These are phyloP conservation scores for Gasterosteus nipponicus DNA, from an alignment of 2,113 vertebrate genomes.

Conservation along the genomic window DNA sequence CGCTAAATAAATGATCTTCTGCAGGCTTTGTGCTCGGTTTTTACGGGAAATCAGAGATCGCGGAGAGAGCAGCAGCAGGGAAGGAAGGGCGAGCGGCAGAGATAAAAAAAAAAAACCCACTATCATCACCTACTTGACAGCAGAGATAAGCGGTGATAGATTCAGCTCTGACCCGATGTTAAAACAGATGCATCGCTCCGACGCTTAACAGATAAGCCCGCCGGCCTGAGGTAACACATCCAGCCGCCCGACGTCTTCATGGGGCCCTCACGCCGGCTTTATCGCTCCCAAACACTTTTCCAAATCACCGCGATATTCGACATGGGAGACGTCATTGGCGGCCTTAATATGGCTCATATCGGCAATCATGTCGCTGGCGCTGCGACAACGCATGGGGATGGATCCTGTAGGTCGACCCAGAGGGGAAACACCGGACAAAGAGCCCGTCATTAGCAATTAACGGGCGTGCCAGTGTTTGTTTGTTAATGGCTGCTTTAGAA, in stretches of 20 bases:
- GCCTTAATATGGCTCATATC: conserved; percentile 30
- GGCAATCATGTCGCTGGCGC: conserved; percentile 14
- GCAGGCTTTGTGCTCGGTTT: conserved; percentile 35
- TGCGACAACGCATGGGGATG: conserved; percentile 32
- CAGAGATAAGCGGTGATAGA: conserved; percentile 70
- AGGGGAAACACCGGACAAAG: conserved; percentile 71
- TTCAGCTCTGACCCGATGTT: conserved; percentile 63
- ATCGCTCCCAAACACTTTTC: conserved; percentile 23
- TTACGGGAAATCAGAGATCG: conserved; percentile 34
- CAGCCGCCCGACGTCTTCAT: conserved; percentile 38
- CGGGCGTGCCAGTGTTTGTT: conserved; percentile 78
- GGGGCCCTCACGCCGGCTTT: conserved; percentile 29
- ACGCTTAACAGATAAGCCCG: conserved; percentile 61
- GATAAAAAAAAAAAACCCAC: conserved; percentile 38
- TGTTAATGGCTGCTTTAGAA: conserved; percentile 80
- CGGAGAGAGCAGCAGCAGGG: conserved; percentile 6
- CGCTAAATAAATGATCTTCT: conserved; percentile 10
- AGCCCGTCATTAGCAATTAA: conserved; percentile 81
- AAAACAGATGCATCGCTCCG: conserved; percentile 64
- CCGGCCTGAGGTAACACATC: conserved; percentile 57
- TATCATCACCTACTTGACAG: conserved; percentile 64
- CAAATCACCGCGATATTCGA: conserved; percentile 34
- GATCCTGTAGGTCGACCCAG: conserved; percentile 66
- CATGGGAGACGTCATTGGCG: conserved; percentile 11
- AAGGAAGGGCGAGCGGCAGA: conserved; percentile 34